Evolutionary conservation across 2,113 vertebrate genomes (phyloP).

Genomic region (Camelus dromedarius): DNA sequence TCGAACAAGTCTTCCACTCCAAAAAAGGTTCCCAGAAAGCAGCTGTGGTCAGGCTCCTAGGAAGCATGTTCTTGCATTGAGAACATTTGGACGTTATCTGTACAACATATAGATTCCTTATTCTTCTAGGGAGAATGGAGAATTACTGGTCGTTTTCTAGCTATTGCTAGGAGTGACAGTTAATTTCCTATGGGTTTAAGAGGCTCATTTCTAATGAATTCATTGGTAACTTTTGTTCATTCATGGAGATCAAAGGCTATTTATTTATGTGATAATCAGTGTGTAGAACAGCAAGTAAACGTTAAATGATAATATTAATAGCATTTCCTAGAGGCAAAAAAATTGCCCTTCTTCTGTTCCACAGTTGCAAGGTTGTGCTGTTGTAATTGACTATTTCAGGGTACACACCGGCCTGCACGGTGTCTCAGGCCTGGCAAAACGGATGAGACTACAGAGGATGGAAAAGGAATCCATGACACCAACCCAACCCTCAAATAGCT

Average conservation of each 20-base stretch:
- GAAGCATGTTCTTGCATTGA: not conserved
- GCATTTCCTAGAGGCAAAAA: slow-evolving; percentile 14
- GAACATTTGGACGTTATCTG: not conserved
- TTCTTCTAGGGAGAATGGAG: not conserved
- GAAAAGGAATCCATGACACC: not conserved
- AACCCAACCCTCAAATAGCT: not conserved
- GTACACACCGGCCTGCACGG: not conserved
- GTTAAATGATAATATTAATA: not conserved
- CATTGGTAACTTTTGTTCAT: not conserved
- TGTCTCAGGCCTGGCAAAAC: not conserved
- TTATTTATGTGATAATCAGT: slow-evolving; percentile 10
- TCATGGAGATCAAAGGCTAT: not conserved
- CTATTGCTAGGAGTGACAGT: not conserved
- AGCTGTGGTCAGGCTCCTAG: not conserved
- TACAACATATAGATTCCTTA: not conserved
- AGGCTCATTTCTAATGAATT: fast-evolving
- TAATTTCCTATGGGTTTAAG: not conserved
- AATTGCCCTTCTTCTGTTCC: not conserved
- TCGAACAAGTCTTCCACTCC: not conserved
- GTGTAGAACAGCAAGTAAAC: not conserved
- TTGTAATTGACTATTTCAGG: not conserved
- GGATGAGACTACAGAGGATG: not conserved
- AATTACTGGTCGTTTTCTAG: not conserved
- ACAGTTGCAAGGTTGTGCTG: not conserved
- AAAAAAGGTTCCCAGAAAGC: slow-evolving; percentile 5